A percentile compares a stretch with the other conserved stretches of the same genome.
Conservation (phyloP, 2,888 invertebrate genomes). For the Patella depressa region DNA sequence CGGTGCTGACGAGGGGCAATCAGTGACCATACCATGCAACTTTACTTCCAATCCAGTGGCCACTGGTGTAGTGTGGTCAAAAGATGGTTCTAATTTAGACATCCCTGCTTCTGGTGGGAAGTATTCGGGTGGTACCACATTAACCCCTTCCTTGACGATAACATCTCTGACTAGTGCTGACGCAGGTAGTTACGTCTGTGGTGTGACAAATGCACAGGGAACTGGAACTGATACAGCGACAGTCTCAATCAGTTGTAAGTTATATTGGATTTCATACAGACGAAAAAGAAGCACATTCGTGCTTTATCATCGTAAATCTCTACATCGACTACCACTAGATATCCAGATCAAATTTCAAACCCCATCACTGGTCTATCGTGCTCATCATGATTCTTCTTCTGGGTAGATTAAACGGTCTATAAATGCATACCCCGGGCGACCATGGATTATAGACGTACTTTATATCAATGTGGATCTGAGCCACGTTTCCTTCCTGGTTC, state of each 20-base stretch:
- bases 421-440: too few relatives aligned
- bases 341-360: too few relatives aligned
- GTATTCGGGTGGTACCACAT: conserved; percentile 35
- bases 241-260: background rate
- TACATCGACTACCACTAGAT: too few relatives aligned
- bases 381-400: too few relatives aligned
- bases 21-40: conserved; percentile 22
- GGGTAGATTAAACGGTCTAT: too few relatives aligned
- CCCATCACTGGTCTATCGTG: too few relatives aligned
- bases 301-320: too few relatives aligned
- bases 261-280: background rate
- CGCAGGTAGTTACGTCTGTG: conserved; percentile 36
- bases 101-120: background rate
- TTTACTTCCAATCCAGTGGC: conserved; percentile 23
- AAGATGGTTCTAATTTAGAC: conserved; percentile 3
- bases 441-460: too few relatives aligned
- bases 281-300: too few relatives aligned
- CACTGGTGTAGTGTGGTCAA: conserved; percentile 25
- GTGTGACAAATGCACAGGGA: conserved; percentile 32
- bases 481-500: too few relatives aligned
- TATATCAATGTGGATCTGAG: too few relatives aligned
- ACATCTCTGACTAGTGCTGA: conserved; percentile 26
- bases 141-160: conserved; percentile 37
- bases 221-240: background rate
- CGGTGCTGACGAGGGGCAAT: conserved; percentile 14